These are phyloP conservation scores for Morpho deidamia DNA, from an alignment of 2,888 invertebrate species.

Conservation along the genomic window DNA sequence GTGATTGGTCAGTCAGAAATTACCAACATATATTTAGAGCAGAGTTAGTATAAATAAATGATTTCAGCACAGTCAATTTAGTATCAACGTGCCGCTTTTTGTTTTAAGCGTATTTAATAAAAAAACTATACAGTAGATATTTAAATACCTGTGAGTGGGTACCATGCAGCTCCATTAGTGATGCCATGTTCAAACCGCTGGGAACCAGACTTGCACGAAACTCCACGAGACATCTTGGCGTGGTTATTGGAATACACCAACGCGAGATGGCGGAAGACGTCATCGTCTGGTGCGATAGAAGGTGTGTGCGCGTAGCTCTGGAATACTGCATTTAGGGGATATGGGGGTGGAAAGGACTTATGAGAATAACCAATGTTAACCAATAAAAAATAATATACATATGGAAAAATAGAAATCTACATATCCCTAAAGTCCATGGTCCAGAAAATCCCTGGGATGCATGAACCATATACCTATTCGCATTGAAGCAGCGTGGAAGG, in stretches of 20 bases:
- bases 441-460: no score
- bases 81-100: no score
- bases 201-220: constrained; percentile 86
- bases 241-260: constrained; percentile 92
- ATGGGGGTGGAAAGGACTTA: constrained; percentile 53
- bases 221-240: constrained; percentile 91
- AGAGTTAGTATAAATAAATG: no score
- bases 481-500: no score
- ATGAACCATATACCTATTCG: no score
- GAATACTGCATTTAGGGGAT: constrained; percentile 86
- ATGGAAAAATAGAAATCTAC: constrained; percentile 7
- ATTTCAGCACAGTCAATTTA: no score
- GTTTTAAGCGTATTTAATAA: no score
- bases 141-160: constrained; percentile 84
- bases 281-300: constrained; percentile 93
- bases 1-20: no score
- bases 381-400: neutral
- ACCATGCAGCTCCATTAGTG: constrained; percentile 97
- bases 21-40: no score
- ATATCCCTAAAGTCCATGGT: no score
- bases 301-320: constrained; percentile 90
- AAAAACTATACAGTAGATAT: no score
- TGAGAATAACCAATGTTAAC: constrained; percentile 1
- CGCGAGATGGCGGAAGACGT: constrained; percentile 92
- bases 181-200: constrained; percentile 92